Evolutionary conservation across 2,888 invertebrate genomes (phyloP).

Genomic region (Erynnis tages): DNA sequence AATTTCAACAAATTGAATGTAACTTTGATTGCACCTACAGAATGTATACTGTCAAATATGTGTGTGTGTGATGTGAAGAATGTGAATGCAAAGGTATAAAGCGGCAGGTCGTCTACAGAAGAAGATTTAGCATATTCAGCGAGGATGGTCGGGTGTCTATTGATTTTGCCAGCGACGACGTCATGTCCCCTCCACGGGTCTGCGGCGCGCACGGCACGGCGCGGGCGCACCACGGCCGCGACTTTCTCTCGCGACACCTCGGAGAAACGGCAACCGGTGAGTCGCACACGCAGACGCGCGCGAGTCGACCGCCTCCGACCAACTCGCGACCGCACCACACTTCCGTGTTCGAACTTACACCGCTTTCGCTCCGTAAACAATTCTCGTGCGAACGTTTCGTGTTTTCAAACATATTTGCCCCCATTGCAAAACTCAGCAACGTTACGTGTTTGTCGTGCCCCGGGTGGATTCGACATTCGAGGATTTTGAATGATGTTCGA

Average conservation of each 20-base stretch:
- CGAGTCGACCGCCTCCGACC: constrained; percentile 64
- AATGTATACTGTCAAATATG: no score
- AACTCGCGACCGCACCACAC: constrained; percentile 45
- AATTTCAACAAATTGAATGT: no score
- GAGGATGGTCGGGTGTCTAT: constrained; percentile 55
- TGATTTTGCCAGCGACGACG: constrained; percentile 58
- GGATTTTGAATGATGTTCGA: constrained; percentile 52
- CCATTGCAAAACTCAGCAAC: constrained; percentile 35
- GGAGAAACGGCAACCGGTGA: constrained; percentile 65
- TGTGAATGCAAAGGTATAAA: not conserved
- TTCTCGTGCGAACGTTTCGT: constrained; percentile 53
- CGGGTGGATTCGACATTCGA: constrained; percentile 35
- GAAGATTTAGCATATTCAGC: not conserved
- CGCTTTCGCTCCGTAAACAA: constrained; percentile 74
- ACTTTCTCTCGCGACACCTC: constrained; percentile 81
- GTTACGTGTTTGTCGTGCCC: constrained; percentile 40
- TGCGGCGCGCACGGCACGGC: constrained; percentile 64
- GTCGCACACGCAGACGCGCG: constrained; percentile 67
- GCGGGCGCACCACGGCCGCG: constrained; percentile 73
- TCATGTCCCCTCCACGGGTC: constrained; percentile 57
- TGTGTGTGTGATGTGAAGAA: no score
- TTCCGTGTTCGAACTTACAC: constrained; percentile 59
- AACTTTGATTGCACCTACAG: no score
- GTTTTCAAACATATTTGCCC: constrained; percentile 49
- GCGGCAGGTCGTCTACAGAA: not conserved